Conservation (phyloP, 2,888 invertebrate species). For the Rotaria sp. region DNA sequence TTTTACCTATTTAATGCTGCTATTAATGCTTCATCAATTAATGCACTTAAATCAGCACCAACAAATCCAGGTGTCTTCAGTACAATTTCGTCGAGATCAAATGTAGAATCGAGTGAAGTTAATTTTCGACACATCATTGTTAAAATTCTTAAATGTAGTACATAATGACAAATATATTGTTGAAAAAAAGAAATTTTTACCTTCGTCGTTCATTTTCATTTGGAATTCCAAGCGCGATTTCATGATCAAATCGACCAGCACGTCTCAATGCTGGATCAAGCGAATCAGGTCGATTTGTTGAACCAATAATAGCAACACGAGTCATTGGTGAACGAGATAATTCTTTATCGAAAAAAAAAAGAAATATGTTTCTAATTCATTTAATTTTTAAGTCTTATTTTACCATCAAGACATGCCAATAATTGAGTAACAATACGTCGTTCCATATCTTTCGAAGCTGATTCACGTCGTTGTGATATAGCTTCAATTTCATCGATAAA, state of each 20-base stretch:
- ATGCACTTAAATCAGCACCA: slow-evolving; percentile 80
- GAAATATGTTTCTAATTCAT: neutral
- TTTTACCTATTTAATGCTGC: slow-evolving; percentile 68
- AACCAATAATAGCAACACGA: slow-evolving; percentile 75
- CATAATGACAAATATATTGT: neutral
- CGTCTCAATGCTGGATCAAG: slow-evolving; percentile 83
- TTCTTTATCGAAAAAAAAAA: slow-evolving; percentile 44
- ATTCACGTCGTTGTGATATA: slow-evolving; percentile 80
- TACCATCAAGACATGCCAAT: slow-evolving; percentile 77
- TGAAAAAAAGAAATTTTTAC: slow-evolving; percentile 45
- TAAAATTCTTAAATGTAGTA: slow-evolving; percentile 64
- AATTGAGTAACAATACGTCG: slow-evolving; percentile 85
- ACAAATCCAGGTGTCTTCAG: slow-evolving; percentile 87
- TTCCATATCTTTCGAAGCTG: slow-evolving; percentile 90
- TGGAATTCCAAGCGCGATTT: slow-evolving; percentile 86
- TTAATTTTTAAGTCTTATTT: neutral
- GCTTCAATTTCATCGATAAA: slow-evolving; percentile 95
- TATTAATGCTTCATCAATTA: slow-evolving; percentile 79
- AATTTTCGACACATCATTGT: slow-evolving; percentile 65
- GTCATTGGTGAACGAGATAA: slow-evolving; percentile 45
- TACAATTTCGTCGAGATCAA: slow-evolving; percentile 70
- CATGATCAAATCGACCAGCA: slow-evolving; percentile 84
- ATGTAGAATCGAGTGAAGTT: slow-evolving; percentile 65
- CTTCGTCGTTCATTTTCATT: slow-evolving; percentile 68
- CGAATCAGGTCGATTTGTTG: slow-evolving; percentile 83